Evolutionary conservation across 1,140 invertebrate genomes (phyloP).

Genomic region (Orussus abietinus): DNA sequence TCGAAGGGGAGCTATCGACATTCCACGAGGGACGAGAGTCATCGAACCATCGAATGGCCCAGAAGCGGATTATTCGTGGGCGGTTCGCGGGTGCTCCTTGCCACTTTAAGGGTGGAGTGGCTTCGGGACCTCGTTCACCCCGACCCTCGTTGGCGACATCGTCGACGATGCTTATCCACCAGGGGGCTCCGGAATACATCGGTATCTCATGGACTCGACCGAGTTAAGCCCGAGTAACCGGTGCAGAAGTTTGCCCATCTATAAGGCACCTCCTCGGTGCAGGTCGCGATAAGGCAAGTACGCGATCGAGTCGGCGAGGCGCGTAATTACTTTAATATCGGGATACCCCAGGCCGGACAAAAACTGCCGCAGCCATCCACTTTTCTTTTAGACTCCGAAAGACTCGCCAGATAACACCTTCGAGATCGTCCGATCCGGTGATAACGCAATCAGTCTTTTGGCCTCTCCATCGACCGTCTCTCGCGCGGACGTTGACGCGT

Average conservation of each 20-base stretch:
- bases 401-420: not conserved
- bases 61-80: too few species aligned
- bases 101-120: not conserved
- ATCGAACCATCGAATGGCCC: too few species aligned
- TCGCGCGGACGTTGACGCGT: not conserved
- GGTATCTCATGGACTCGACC: not conserved
- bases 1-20: too few species aligned
- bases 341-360: too few species aligned
- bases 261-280: slow-evolving; percentile 1
- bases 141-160: not conserved
- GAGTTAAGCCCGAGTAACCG: not conserved
- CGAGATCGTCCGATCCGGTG: not conserved
- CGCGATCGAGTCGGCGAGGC: slow-evolving; percentile 4
- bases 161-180: too few species aligned
- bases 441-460: not conserved
- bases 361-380: not conserved
- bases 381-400: not conserved
- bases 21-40: too few species aligned
- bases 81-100: too few species aligned
- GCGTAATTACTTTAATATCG: slow-evolving; percentile 8
- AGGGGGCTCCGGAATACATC: not conserved
- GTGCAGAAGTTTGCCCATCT: slow-evolving; percentile 1
- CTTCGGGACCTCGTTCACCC: not conserved
- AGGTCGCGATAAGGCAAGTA: slow-evolving; percentile 7
- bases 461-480: not conserved